Evolutionary conservation across 1,140 invertebrate species (phyloP).

Genomic region (Agrilus planipennis): DNA sequence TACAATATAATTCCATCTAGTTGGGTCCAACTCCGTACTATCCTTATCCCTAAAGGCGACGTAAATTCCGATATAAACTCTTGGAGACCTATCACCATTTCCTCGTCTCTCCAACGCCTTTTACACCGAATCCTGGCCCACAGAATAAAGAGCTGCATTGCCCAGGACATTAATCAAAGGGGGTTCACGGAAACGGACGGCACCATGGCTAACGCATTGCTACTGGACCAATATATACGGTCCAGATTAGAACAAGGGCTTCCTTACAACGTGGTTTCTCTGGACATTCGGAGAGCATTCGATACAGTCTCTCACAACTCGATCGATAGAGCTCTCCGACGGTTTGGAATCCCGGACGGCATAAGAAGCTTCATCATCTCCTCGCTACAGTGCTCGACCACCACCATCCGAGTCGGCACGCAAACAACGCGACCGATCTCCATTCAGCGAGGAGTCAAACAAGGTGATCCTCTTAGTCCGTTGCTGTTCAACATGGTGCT

Average conservation of each 20-base stretch:
- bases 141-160: conserved; percentile 17
- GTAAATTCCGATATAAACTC: too few species aligned
- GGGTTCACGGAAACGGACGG: conserved; percentile 27
- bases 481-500: conserved; percentile 36
- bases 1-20: too few species aligned
- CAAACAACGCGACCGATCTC: conserved; percentile 13
- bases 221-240: conserved; percentile 26
- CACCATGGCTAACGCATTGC: conserved; percentile 25
- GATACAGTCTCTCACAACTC: conserved; percentile 26
- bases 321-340: conserved; percentile 15
- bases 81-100: conserved; percentile 33
- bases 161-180: conserved; percentile 23
- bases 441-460: conserved; percentile 33
- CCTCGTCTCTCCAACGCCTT: conserved; percentile 26
- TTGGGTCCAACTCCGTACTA: too few species aligned
- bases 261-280: conserved; percentile 25
- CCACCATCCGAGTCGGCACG: conserved; percentile 14
- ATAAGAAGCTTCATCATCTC: conserved; percentile 20
- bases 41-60: too few species aligned
- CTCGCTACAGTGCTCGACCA: conserved; percentile 9
- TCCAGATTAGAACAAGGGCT: conserved; percentile 19
- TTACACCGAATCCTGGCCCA: conserved; percentile 28
- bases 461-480: conserved; percentile 37
- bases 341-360: conserved; percentile 14
- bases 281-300: conserved; percentile 28